phyloP scores from a whole-genome alignment of 2,113 vertebrate species.

The Hemibagrus wyckioides region DNA sequence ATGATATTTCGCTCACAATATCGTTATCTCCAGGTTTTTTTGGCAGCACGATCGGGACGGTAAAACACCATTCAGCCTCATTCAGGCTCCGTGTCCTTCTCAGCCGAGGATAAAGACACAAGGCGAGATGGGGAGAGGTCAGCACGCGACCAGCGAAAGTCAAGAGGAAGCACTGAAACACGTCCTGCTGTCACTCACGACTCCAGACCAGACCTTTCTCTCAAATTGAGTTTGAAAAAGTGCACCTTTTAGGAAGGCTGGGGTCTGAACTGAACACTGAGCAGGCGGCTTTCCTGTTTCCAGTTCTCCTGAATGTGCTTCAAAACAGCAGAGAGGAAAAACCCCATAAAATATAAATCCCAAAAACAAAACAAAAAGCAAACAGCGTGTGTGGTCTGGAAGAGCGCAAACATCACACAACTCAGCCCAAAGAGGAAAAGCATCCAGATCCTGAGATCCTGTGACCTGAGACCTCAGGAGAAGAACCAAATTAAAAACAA shows the following conservation, averaged over 20 bases:
- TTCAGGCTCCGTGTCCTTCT: neutral
- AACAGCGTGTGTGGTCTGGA: conserved; percentile 58
- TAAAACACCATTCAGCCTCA: neutral
- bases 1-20: too few species aligned
- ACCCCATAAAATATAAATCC: conserved; percentile 39
- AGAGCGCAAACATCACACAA: conserved; percentile 50
- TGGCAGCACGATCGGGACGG: neutral
- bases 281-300: conserved; percentile 28
- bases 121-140: neutral
- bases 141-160: neutral
- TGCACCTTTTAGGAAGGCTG: conserved; percentile 45
- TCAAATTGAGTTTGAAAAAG: neutral
- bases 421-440: conserved; percentile 61
- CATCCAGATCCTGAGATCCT: conserved; percentile 72
- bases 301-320: conserved; percentile 44
- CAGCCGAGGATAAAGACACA: neutral
- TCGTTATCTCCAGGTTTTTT: neutral
- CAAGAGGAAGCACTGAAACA: neutral
- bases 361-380: conserved; percentile 17
- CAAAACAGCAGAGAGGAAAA: conserved; percentile 51
- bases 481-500: conserved; percentile 49
- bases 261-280: neutral
- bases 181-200: neutral
- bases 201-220: neutral
- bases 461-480: conserved; percentile 43